Percentiles rank a stretch among this genome's conserved stretches.
phyloP scores from a whole-genome alignment of 64 coral and sea anemone genomes.

The Montipora sp. region DNA sequence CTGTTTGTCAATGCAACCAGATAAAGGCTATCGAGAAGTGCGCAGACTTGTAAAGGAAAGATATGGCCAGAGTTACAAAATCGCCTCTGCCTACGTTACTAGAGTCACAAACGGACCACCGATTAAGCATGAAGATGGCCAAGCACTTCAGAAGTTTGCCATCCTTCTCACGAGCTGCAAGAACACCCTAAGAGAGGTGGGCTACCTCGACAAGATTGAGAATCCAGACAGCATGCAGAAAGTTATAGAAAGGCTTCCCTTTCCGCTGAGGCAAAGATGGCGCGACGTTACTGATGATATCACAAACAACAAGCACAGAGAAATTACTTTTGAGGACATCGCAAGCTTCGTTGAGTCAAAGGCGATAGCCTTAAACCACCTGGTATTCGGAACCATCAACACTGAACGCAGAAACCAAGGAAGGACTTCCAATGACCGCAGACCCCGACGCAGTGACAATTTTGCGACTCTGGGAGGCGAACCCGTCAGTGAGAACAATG shows the following conservation, averaged over 20 bases:
- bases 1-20: constrained; percentile 17
- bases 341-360: constrained; percentile 12
- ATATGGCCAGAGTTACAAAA: too few relatives aligned
- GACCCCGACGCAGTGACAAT: too few relatives aligned
- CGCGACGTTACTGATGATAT: constrained; percentile 25
- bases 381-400: constrained; percentile 8
- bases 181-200: too few relatives aligned
- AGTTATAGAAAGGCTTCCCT: constrained; percentile 12
- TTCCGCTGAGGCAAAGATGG: constrained; percentile 2
- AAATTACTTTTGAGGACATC: constrained; percentile 25
- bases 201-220: too few relatives aligned
- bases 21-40: not conserved
- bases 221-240: constrained; percentile 1
- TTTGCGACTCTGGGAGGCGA: too few relatives aligned
- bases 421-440: too few relatives aligned
- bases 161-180: too few relatives aligned
- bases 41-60: not conserved
- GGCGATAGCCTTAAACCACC: constrained; percentile 49
- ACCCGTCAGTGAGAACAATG: too few relatives aligned
- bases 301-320: constrained; percentile 9
- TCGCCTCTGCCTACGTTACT: too few relatives aligned
- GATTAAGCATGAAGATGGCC: too few relatives aligned
- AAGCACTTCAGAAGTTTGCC: too few relatives aligned
- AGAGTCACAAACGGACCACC: too few relatives aligned
- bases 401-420: not conserved